Conservation (phyloP, 2,113 vertebrate genomes). For the Geococcyx californianus region DNA sequence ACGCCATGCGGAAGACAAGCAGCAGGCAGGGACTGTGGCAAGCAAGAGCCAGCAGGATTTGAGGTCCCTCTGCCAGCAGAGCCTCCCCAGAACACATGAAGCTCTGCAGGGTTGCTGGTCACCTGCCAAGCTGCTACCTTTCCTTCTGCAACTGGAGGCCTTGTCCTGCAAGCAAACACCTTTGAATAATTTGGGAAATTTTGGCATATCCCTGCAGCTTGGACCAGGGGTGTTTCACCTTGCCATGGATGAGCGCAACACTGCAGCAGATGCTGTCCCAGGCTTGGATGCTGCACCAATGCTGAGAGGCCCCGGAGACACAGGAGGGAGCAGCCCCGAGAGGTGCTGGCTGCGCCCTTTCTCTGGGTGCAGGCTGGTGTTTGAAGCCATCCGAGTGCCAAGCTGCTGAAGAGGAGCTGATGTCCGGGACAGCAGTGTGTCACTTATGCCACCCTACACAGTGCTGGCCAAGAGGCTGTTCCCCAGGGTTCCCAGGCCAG, state of each 20-base stretch:
- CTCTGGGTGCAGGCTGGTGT: neutral
- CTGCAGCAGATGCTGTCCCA: rapidly evolving
- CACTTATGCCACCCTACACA: neutral
- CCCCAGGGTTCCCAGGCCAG: neutral
- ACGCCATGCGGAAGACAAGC: neutral
- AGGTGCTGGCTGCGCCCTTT: neutral
- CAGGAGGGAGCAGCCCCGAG: neutral
- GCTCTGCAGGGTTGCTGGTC: neutral
- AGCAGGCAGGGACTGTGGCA: neutral
- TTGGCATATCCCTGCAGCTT: neutral
- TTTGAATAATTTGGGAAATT: neutral
- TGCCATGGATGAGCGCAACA: rapidly evolving
- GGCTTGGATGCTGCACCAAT: neutral
- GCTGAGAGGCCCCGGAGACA: neutral
- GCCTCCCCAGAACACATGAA: neutral
- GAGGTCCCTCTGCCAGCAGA: neutral
- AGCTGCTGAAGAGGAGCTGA: neutral
- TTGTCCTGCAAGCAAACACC: neutral
- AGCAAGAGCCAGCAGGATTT: rapidly evolving
- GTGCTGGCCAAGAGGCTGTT: rapidly evolving
- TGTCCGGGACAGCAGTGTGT: neutral
- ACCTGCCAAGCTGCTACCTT: rapidly evolving
- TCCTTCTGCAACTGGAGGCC: neutral
- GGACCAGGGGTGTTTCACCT: neutral
- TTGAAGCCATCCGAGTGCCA: rapidly evolving